These are phyloP conservation scores for Pissodes strobi DNA, from an alignment of 1,140 invertebrate species.

Conservation along the genomic window DNA sequence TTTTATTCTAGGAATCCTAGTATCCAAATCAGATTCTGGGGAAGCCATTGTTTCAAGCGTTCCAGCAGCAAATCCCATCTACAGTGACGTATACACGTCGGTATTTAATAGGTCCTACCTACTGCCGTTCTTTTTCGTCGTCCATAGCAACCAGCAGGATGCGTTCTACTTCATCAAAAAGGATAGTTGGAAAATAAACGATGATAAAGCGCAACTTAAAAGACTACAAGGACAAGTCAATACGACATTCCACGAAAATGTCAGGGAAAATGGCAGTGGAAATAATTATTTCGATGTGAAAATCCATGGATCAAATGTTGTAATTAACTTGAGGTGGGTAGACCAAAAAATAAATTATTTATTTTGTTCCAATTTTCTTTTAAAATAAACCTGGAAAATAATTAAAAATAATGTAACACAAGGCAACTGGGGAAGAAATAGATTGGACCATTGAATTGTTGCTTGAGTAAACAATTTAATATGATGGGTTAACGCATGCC, in stretches of 20 bases:
- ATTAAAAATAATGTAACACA: no score
- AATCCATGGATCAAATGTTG: constrained; percentile 80
- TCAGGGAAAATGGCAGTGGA: constrained; percentile 70
- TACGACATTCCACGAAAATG: constrained; percentile 86
- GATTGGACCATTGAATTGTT: no score
- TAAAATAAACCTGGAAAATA: no score
- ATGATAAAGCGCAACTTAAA: constrained; percentile 87
- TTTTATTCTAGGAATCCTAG: constrained; percentile 72
- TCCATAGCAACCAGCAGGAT: constrained; percentile 66
- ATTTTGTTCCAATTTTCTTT: no score
- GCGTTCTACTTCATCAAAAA: constrained; percentile 96
- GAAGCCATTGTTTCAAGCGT: constrained; percentile 85
- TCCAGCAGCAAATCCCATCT: constrained; percentile 84
- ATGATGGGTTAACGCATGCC: no score
- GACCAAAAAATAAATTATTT: no score
- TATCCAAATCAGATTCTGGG: constrained; percentile 77
- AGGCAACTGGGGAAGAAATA: no score
- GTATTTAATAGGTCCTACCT: constrained; percentile 91
- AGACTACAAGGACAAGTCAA: constrained; percentile 88
- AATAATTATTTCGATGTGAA: constrained; percentile 79
- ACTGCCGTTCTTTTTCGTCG: constrained; percentile 85
- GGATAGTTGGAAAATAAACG: constrained; percentile 82
- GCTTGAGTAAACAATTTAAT: no score
- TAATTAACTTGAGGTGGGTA: constrained; percentile 71
- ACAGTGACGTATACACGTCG: constrained; percentile 89